Percentiles rank a stretch among this genome's conserved stretches.
Conservation (phyloP, 2,113 vertebrate species). For the Picathartes gymnocephalus region DNA sequence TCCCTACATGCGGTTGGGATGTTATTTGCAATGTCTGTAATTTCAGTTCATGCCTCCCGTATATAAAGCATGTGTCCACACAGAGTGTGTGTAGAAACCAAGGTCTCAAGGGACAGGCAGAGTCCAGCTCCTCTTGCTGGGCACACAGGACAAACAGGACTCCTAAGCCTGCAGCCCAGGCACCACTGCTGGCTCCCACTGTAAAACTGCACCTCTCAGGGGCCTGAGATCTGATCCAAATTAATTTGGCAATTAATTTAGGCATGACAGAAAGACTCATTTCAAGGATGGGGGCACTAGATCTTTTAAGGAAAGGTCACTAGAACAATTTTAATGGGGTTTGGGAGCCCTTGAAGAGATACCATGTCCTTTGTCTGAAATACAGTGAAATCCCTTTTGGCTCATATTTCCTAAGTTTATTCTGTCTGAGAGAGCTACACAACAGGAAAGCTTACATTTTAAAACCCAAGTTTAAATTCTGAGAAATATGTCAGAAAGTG, state of each 20-base stretch:
- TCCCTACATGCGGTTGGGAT: neutral
- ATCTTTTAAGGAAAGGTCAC: neutral
- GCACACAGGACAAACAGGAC: accelerated
- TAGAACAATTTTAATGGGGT: neutral
- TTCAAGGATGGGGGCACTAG: neutral
- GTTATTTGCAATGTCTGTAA: neutral
- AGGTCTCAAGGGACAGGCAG: accelerated
- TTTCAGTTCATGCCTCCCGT: neutral
- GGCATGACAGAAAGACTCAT: neutral
- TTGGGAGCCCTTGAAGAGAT: neutral
- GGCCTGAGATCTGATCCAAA: neutral
- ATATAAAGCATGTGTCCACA: neutral
- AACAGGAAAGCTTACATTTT: neutral
- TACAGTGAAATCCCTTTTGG: neutral
- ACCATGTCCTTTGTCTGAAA: neutral
- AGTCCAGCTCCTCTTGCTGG: neutral
- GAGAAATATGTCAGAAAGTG: neutral
- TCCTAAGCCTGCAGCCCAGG: neutral
- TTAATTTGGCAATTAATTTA: neutral
- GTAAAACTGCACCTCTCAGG: neutral
- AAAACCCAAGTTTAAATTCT: neutral
- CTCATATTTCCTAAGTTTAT: neutral
- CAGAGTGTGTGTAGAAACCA: accelerated
- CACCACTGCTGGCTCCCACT: neutral
- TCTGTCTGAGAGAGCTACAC: neutral